phyloP scores from a whole-genome alignment of 2,113 vertebrate genomes.

The Pseudopipra pipra region DNA sequence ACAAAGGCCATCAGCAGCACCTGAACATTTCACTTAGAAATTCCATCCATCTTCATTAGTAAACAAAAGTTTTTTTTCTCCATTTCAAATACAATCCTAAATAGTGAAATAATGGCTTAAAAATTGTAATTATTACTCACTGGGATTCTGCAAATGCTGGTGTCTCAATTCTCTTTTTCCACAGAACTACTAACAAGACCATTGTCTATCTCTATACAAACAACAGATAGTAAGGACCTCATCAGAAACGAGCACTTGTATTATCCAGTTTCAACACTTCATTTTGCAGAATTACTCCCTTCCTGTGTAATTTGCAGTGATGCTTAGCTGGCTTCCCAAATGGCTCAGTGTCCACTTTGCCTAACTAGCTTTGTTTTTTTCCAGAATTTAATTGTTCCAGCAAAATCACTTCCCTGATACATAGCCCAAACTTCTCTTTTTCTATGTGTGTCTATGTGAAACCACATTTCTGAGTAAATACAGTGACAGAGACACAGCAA shows the following conservation, averaged over 20 bases:
- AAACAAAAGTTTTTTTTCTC: not conserved
- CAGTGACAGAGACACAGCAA: not conserved
- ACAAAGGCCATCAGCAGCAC: not conserved
- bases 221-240: not conserved
- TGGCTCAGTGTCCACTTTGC: not conserved
- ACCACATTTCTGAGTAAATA: not conserved
- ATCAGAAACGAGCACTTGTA: not conserved
- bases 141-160: not conserved
- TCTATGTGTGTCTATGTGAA: not conserved
- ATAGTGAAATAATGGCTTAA: not conserved
- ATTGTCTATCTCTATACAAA: not conserved
- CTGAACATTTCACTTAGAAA: not conserved
- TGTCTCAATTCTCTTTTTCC: not conserved
- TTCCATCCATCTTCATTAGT: not conserved
- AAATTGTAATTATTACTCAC: not conserved
- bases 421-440: not conserved
- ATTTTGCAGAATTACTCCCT: slow-evolving; percentile 19
- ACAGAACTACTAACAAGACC: not conserved
- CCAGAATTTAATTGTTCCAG: not conserved
- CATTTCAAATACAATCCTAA: not conserved
- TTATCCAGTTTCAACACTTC: slow-evolving; percentile 1
- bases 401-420: not conserved
- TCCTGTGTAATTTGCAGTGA: not conserved
- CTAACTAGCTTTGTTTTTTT: not conserved
- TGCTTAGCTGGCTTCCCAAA: slow-evolving; percentile 1